These are phyloP conservation scores for Heterodera carotae DNA, from an alignment of 1,140 invertebrate species.

Conservation along the genomic window DNA sequence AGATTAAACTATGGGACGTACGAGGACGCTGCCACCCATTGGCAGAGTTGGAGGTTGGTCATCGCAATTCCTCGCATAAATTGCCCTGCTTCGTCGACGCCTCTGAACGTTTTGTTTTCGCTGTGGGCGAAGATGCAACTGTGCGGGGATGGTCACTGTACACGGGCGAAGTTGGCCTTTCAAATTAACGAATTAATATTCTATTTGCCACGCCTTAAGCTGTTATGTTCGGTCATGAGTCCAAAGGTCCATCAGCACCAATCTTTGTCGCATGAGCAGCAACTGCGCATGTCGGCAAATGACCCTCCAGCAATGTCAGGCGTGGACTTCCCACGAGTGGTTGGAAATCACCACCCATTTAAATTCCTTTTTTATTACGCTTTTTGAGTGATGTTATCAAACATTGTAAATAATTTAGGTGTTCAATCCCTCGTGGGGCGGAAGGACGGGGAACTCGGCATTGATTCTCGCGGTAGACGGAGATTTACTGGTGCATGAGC, in stretches of 20 bases:
- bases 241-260: constrained; percentile 10
- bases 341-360: too few species aligned
- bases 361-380: background rate
- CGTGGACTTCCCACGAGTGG: constrained; percentile 30
- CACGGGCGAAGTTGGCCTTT: constrained; percentile 23
- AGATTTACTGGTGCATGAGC: constrained; percentile 37
- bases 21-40: constrained; percentile 11
- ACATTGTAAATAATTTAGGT: background rate
- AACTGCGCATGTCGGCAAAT: background rate
- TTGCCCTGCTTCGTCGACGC: constrained; percentile 40
- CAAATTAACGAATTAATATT: background rate
- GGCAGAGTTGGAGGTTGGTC: constrained; percentile 22
- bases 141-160: constrained; percentile 37
- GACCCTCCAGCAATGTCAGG: background rate
- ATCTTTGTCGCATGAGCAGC: background rate
- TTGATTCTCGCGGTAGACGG: constrained; percentile 35
- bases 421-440: constrained; percentile 29
- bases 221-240: background rate
- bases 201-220: constrained; percentile 13
- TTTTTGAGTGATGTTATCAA: background rate
- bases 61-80: constrained; percentile 38
- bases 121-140: constrained; percentile 37
- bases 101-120: constrained; percentile 36
- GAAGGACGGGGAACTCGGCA: constrained; percentile 29
- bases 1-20: constrained; percentile 39